These are phyloP conservation scores for Drosophila pegasa DNA, from an alignment of 2,888 invertebrate species.

Conservation along the genomic window DNA sequence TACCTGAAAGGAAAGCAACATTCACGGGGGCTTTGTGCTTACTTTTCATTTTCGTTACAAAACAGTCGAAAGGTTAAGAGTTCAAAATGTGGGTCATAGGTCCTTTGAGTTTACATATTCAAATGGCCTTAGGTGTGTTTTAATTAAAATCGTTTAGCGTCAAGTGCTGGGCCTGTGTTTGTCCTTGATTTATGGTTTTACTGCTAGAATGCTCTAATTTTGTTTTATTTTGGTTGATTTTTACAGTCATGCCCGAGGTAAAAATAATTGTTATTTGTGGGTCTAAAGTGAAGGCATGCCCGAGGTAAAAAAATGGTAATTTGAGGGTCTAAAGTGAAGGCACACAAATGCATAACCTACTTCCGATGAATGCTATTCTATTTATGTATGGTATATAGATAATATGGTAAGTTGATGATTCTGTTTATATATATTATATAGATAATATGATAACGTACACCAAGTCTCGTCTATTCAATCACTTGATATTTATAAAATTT, in stretches of 20 bases:
- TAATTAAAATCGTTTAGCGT: slow-evolving; percentile 25
- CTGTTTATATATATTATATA: too few species aligned
- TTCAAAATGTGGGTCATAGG: not conserved
- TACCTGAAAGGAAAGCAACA: slow-evolving; percentile 6
- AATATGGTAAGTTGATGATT: too few species aligned
- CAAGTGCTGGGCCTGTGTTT: not conserved
- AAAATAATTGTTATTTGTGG: too few species aligned
- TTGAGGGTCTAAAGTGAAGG: not conserved
- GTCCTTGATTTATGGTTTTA: slow-evolving; percentile 12
- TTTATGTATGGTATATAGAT: not conserved
- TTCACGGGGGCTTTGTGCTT: not conserved
- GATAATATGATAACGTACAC: too few species aligned
- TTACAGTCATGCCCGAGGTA: not conserved
- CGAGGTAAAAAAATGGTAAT: too few species aligned
- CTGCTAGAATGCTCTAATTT: not conserved
- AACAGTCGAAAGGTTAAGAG: slow-evolving; percentile 14
- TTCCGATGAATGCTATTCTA: not conserved
- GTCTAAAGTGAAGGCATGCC: not conserved
- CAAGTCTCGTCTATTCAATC: too few species aligned
- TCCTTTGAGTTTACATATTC: slow-evolving; percentile 2
- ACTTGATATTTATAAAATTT: too few species aligned
- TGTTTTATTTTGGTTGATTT: not conserved
- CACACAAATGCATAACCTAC: not conserved
- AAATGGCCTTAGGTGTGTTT: slow-evolving; percentile 15
- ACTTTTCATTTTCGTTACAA: not conserved